Base-by-base conservation (phyloP, 92 coral and sea anemone species). In the Paramuricea clavata region DNA sequence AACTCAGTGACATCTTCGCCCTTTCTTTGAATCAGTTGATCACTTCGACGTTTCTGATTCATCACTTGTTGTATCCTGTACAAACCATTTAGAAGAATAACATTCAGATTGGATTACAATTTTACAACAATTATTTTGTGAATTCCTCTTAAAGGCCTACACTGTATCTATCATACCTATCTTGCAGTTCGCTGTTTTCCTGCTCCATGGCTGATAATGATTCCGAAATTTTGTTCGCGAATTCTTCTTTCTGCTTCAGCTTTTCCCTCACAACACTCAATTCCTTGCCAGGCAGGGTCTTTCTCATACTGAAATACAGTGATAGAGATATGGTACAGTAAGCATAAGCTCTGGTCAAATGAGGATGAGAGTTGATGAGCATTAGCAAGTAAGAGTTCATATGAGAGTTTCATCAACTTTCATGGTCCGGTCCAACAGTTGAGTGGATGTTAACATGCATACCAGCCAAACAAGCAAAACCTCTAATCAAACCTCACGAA, bases 171-270 rank as follows among this genome's bases (percentile, higher is more conserved):
- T 68, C 73, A 74, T 52, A 61, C 90, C 93, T 89, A 65, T 96
- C 93, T 79, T 91, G 98, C 59, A 96, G 87, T 43, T 92, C 90
- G 36, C 90, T 83, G 59, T 96, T 96, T 81, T 91, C 98, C 28
- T 94, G 87, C 74, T 89, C 94, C 59, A 92, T 80, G 33, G 91
- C 98, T 49, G 86, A 35, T 13, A 79, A 47, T 0, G 84, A 79
- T 16, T 79, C 73, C 9, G 84, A 79, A 57, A 61, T 60, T 16
- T 39, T 79, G 54, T 79, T 79, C 49, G 73, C 72, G 28, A 59
- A 22, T 19, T 79, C 59, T 79, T 79, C 84, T 79, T 60, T 79
- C 36, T 59, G 41, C 59, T 61, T 59, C 28, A 79, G 67, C 23
- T 79, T 36, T 39, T 79, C 84, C 31, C 30, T 64, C 21, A 79